Evolutionary conservation across 1,140 invertebrate species (phyloP), one percentile per base, ranked within the genome.

Genomic region (Hesperophylax magnus): DNA sequence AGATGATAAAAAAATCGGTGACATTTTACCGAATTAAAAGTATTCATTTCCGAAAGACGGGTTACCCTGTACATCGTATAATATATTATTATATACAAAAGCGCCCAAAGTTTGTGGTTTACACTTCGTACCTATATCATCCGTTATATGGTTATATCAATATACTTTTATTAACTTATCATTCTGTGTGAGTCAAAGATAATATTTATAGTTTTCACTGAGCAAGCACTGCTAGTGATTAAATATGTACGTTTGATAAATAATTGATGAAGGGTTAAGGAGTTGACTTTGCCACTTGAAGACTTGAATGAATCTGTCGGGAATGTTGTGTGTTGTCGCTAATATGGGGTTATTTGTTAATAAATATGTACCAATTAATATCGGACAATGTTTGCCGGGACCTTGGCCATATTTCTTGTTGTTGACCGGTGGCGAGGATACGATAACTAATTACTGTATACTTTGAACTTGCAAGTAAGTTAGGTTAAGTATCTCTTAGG

Each of bases 351-450:
- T 76, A 60, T 76, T 76, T 60, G 72, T 76, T 14, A 24, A 72
- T 72, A 72, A 72, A 72, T 72, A 72, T 76, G 53, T 76, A 76
- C 72, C 54, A 61, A 76, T 76, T 76, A 76, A 76, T 76, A 76
- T 76, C 56, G 72, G 54, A 14, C 56, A 61, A 76, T 76, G 39
- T 76, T 76, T 58, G 72, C 56, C 9, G 3, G 22, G 27, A 61
- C 69, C 56, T 34, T 20, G 27, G 34, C 39, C 39, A 47, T 14
- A 47, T 47, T 47, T 47, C 39, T 2, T 14, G 39, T 0, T 47
- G 39, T 47, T 47, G 39, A 47, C 39, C 11, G 11, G 39, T 14
- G 14, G 39, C 39, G 1, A 11, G 9, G 39, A 47, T 47, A 14
- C 11, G 39, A 47, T 47, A 14, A 47, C 39, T 47, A 47, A 47